phyloP scores from a whole-genome alignment of 2,113 vertebrate species.

The Synchiropus splendidus region DNA sequence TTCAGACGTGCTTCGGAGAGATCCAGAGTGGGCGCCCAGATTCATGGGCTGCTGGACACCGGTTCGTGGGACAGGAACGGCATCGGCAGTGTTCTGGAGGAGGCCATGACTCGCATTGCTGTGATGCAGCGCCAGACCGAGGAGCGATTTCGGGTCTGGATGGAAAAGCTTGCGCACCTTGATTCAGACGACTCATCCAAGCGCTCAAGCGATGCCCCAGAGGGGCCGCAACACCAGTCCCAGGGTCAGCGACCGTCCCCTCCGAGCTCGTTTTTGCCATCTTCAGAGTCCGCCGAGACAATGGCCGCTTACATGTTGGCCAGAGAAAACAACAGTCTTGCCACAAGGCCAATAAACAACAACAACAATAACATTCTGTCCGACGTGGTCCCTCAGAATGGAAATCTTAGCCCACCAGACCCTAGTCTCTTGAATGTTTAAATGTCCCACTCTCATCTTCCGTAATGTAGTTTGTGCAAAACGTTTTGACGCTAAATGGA shows the following conservation, averaged over 20 bases:
- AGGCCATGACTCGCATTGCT: slow-evolving; percentile 87
- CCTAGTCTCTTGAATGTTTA: slow-evolving; percentile 73
- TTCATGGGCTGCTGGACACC: slow-evolving; percentile 82
- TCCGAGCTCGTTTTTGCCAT: slow-evolving; percentile 71
- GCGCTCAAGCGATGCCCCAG: slow-evolving; percentile 71
- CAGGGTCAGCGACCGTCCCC: slow-evolving; percentile 59
- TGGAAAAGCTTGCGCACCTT: slow-evolving; percentile 82
- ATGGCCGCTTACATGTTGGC: slow-evolving; percentile 68
- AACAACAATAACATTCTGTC: slow-evolving; percentile 70
- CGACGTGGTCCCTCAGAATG: slow-evolving; percentile 69
- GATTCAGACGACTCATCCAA: slow-evolving; percentile 81
- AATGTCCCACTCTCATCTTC: slow-evolving; percentile 12
- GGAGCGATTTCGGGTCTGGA: slow-evolving; percentile 84
- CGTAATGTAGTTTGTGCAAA: no score
- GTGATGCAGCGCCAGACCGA: slow-evolving; percentile 89
- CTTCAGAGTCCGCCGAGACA: slow-evolving; percentile 71
- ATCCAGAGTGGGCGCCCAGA: slow-evolving; percentile 77
- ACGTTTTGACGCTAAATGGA: no score
- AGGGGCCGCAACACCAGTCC: slow-evolving; percentile 64
- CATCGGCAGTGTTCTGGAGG: slow-evolving; percentile 86
- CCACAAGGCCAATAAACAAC: slow-evolving; percentile 55
- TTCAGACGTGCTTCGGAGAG: slow-evolving; percentile 78
- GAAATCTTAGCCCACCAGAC: slow-evolving; percentile 69
- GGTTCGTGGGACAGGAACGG: slow-evolving; percentile 81
- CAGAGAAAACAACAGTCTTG: slow-evolving; percentile 61